Conservation (phyloP, 2,888 invertebrate genomes). For the Venustoraphidia nigricollis region DNA sequence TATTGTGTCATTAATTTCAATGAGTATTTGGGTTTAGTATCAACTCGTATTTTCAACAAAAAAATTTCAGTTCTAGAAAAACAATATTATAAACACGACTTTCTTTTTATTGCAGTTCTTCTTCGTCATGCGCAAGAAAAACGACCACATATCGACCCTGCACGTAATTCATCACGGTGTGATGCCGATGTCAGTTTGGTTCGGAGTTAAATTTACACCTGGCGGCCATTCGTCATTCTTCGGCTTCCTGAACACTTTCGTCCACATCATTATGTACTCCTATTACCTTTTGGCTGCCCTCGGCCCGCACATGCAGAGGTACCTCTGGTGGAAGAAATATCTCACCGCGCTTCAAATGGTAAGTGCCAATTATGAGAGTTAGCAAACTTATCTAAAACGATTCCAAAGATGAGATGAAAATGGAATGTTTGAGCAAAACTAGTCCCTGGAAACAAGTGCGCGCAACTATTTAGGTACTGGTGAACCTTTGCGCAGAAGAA, state of each 20-base stretch:
- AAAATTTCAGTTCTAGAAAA: too few relatives aligned
- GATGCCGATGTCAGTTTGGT: slow-evolving; percentile 89
- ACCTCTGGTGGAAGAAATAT: slow-evolving; percentile 93
- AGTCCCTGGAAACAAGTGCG: background rate
- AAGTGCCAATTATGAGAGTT: slow-evolving; percentile 15
- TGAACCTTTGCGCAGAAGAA: too few relatives aligned
- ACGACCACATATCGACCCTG: slow-evolving; percentile 80
- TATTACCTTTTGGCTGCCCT: slow-evolving; percentile 83
- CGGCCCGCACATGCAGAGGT: slow-evolving; percentile 74
- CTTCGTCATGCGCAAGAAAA: slow-evolving; percentile 89
- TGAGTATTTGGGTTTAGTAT: too few relatives aligned
- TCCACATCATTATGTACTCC: slow-evolving; percentile 89
- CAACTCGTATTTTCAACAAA: background rate
- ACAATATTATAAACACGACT: background rate
- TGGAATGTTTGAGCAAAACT: background rate
- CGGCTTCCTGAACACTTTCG: slow-evolving; percentile 84
- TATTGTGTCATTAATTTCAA: slow-evolving; percentile 5
- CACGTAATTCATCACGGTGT: slow-evolving; percentile 95
- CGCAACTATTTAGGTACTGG: too few relatives aligned
- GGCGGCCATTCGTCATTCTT: slow-evolving; percentile 91
- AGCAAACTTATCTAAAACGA: background rate
- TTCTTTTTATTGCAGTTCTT: slow-evolving; percentile 40
- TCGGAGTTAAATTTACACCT: slow-evolving; percentile 41
- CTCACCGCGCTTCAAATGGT: slow-evolving; percentile 84
- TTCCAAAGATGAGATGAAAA: background rate